These are phyloP conservation scores for Chrysotoxum bicinctum DNA, from an alignment of 2,888 invertebrate species.

Conservation along the genomic window DNA sequence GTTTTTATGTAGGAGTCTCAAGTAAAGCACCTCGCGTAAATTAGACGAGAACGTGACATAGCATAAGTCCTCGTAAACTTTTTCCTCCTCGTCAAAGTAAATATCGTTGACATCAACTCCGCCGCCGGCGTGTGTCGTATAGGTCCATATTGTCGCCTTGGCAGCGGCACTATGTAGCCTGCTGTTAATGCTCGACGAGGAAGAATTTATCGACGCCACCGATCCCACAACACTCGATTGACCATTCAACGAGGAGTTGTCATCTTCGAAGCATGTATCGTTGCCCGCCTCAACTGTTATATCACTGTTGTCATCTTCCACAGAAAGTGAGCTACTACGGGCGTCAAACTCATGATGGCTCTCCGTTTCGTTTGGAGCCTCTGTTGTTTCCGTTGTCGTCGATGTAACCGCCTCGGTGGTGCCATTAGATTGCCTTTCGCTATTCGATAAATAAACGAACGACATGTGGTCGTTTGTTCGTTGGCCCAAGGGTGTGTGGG, in stretches of 20 bases:
- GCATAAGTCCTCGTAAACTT: constrained; percentile 94
- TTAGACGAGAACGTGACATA: constrained; percentile 90
- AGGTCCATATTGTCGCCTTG: constrained; percentile 77
- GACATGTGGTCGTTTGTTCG: not conserved
- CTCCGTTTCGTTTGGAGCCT: constrained; percentile 76
- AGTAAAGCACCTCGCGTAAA: constrained; percentile 85
- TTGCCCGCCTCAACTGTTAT: constrained; percentile 79
- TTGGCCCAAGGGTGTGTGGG: not conserved
- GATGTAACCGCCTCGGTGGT: constrained; percentile 77
- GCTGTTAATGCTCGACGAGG: constrained; percentile 61
- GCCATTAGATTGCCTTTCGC: constrained; percentile 75
- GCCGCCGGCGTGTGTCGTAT: constrained; percentile 77
- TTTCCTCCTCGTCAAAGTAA: constrained; percentile 85
- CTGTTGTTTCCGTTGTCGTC: constrained; percentile 76
- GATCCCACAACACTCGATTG: constrained; percentile 78
- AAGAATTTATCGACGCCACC: constrained; percentile 55
- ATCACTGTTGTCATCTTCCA: constrained; percentile 81
- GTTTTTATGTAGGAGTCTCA: constrained; percentile 22
- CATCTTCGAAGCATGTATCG: constrained; percentile 79
- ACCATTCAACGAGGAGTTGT: constrained; percentile 78
- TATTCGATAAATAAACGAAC: constrained; percentile 19
- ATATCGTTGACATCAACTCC: constrained; percentile 79
- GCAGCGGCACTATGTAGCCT: constrained; percentile 78
- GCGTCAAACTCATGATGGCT: constrained; percentile 73
- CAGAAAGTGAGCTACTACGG: constrained; percentile 79